Conservation (phyloP, 2,797 vertebrate species). For the Onychomys arenicola region DNA sequence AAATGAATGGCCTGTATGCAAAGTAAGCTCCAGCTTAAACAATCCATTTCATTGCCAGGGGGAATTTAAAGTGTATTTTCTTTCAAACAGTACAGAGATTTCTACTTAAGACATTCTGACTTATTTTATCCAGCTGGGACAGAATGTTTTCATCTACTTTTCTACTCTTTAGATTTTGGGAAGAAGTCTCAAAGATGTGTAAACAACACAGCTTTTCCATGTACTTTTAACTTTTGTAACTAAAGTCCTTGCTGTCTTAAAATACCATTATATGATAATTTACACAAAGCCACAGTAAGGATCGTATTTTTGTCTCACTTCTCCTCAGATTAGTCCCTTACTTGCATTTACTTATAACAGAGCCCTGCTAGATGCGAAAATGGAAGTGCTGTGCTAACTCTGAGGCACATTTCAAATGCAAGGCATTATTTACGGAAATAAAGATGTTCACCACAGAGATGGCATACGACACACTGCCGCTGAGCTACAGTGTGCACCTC, state of each 20-base stretch:
- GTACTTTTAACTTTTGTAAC: constrained; percentile 30
- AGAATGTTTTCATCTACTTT: not conserved
- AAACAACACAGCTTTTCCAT: not conserved
- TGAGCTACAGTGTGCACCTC: rapidly evolving
- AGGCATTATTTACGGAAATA: constrained; percentile 6
- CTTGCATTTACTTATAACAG: constrained; percentile 56
- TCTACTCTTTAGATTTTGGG: not conserved
- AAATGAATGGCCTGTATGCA: not conserved
- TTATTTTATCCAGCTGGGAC: not conserved
- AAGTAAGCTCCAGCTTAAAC: not conserved
- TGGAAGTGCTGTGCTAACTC: not conserved
- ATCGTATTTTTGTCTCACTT: constrained; percentile 22
- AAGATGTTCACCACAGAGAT: not conserved
- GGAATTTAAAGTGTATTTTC: not conserved
- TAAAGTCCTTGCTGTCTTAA: constrained; percentile 5
- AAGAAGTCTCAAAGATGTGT: not conserved
- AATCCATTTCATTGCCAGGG: not conserved
- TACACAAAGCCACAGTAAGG: not conserved
- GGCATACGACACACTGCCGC: rapidly evolving
- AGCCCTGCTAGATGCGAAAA: not conserved
- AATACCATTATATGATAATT: not conserved
- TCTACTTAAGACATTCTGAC: not conserved
- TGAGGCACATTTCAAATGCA: not conserved
- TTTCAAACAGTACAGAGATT: not conserved
- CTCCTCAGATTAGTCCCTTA: not conserved